These are phyloP conservation scores for Pteropus alecto DNA, from an alignment of 2,113 vertebrate species.

Conservation along the genomic window DNA sequence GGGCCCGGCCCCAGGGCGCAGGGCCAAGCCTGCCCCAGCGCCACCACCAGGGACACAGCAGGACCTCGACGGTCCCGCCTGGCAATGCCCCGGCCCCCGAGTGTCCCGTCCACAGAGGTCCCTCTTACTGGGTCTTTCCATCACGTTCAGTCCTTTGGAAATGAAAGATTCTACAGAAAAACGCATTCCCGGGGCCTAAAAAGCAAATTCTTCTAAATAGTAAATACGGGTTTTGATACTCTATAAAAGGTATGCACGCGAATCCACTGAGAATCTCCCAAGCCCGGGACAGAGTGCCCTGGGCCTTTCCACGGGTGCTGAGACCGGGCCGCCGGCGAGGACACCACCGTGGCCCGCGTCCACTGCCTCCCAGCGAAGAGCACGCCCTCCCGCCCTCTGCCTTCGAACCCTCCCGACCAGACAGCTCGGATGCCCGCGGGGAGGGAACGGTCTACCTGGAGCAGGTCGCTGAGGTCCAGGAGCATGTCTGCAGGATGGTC, in stretches of 20 bases:
- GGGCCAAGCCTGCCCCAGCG: rapidly evolving
- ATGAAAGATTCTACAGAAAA: neutral
- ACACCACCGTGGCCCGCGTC: rapidly evolving
- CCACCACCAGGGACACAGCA: neutral
- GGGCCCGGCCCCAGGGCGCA: neutral
- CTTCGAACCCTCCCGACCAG: rapidly evolving
- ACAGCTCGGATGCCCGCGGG: no score
- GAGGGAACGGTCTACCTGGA: constrained; percentile 88
- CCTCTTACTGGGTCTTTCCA: neutral
- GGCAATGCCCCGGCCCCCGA: rapidly evolving
- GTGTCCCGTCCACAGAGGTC: rapidly evolving
- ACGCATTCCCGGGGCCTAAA: neutral
- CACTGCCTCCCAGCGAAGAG: neutral
- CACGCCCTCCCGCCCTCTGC: neutral
- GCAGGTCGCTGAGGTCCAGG: constrained; percentile 95
- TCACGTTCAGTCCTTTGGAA: neutral
- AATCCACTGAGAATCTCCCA: neutral
- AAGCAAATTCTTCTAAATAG: neutral
- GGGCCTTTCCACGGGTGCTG: neutral
- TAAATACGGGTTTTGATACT: rapidly evolving
- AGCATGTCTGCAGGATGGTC: constrained; percentile 93
- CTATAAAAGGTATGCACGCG: neutral
- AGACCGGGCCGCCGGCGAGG: rapidly evolving
- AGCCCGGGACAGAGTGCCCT: neutral
- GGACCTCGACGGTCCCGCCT: rapidly evolving